A percentile compares a stretch with the other conserved stretches of the same genome.
phyloP scores from a whole-genome alignment of 1,140 invertebrate genomes.

The Physella acuta region DNA sequence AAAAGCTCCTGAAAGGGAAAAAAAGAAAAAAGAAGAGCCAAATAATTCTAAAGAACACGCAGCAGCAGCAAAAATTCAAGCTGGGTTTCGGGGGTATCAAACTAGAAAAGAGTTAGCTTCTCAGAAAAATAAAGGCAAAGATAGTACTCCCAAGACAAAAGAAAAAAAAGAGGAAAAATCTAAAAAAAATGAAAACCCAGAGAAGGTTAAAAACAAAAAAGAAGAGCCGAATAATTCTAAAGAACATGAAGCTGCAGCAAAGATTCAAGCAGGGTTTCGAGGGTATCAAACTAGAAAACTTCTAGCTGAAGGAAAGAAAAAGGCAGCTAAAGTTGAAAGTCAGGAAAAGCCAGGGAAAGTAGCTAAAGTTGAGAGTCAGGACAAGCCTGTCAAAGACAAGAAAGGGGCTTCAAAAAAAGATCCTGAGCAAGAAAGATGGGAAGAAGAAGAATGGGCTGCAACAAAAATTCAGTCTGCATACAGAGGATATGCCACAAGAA shows the following conservation, averaged over 20 bases:
- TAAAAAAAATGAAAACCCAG: background rate
- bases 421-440: background rate
- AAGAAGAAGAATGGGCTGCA: conserved; percentile 62
- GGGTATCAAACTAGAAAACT: conserved; percentile 37
- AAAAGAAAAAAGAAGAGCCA: background rate
- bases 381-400: background rate
- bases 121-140: no score
- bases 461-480: conserved; percentile 76
- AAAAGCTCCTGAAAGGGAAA: background rate
- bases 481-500: conserved; percentile 71
- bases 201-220: background rate
- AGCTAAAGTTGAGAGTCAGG: background rate
- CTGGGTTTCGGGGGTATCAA: background rate
- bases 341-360: no score
- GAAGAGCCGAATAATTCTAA: background rate
- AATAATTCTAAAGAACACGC: background rate
- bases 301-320: background rate
- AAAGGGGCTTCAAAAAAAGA: background rate
- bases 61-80: background rate
- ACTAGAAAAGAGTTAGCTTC: background rate
- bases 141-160: conserved; percentile 1
- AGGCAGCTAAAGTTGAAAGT: background rate
- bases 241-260: conserved; percentile 65
- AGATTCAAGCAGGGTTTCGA: conserved; percentile 66
- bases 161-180: background rate